phyloP scores from a whole-genome alignment of 2,113 vertebrate genomes.

The Gallinago undulata region DNA sequence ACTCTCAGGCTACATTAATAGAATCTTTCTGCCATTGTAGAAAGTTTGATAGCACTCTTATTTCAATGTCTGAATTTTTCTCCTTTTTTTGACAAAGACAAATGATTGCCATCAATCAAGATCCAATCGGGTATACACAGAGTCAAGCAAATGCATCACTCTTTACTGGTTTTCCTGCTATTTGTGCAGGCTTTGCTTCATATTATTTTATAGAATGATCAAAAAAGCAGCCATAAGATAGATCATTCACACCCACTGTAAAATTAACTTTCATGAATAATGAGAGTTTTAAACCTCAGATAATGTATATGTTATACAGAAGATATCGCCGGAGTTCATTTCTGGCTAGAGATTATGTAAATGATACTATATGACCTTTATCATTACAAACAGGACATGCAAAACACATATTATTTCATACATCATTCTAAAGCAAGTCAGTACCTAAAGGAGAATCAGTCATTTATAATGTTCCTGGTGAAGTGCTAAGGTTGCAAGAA shows the following conservation, averaged over 20 bases:
- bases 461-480: conserved; percentile 86
- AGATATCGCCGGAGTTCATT: conserved; percentile 82
- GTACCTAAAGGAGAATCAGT: conserved; percentile 81
- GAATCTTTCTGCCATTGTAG: conserved; percentile 83
- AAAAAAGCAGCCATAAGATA: conserved; percentile 82
- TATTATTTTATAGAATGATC: conserved; percentile 86
- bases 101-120: conserved; percentile 92
- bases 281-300: conserved; percentile 83
- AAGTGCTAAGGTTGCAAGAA: conserved; percentile 84
- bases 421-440: conserved; percentile 86
- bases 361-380: conserved; percentile 93
- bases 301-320: conserved; percentile 83
- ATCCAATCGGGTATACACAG: conserved; percentile 83
- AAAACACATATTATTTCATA: conserved; percentile 90
- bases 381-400: conserved; percentile 85
- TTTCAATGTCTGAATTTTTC: conserved; percentile 86
- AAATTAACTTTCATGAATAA: conserved; percentile 91
- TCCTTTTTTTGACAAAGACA: conserved; percentile 88
- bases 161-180: conserved; percentile 83
- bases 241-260: conserved; percentile 86
- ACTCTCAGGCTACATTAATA: conserved; percentile 83
- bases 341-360: conserved; percentile 88
- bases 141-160: conserved; percentile 81
- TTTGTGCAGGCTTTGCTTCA: conserved; percentile 83
- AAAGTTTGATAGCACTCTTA: conserved; percentile 90